Base-by-base conservation (phyloP, 2,113 vertebrate species). In the Suncus etruscus region DNA sequence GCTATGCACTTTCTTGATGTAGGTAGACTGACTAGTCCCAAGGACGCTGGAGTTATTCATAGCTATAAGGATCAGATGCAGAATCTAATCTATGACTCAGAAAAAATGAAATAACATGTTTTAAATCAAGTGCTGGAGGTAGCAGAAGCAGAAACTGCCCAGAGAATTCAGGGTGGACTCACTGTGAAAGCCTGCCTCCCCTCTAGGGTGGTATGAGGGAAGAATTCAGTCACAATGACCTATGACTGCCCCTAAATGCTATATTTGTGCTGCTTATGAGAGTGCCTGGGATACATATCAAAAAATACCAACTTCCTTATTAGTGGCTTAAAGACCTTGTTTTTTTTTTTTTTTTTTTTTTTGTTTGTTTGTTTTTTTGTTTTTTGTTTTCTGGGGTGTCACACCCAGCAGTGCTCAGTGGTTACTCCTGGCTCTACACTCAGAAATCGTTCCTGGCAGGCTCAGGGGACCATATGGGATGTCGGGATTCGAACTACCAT, bases 41-140 rank as follows among this genome's bases (percentile, higher is more conserved):
- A 69, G 65, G 81, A 88, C 68, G 70, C 72, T 86, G 76, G 51
- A 84, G 86, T 94, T 94, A 88, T 94, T 96, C 70, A 48, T 90
- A 95, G 32, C 70, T 29, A n/a, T 74, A 93, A 58, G 90, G 83
- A 94, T 74, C 69, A 89, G 76, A 91, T 75, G 63, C 27, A 81
- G 68, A 85, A 76, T 80, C 31, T 83, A 85, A 76, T 80, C 31
- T 83, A 70, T 95, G 90, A 88, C 83, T 94, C 90, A 89, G 69
- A 90, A 66, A 39, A 69, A 84, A 85, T 85, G 51, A 87, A 83
- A 50, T 84, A 72, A 87, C 47, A 51, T 91, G 58, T 31, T 63
- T 39, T 24, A 76, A 91, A 47, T 91, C 86, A 90, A n/a, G 45
- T 76, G 93, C 29, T 68, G 58, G 32, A 32, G 86, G 32, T 86